Conservation (phyloP, 1,140 invertebrate species). For the Ceratosolen fusciceps region DNA sequence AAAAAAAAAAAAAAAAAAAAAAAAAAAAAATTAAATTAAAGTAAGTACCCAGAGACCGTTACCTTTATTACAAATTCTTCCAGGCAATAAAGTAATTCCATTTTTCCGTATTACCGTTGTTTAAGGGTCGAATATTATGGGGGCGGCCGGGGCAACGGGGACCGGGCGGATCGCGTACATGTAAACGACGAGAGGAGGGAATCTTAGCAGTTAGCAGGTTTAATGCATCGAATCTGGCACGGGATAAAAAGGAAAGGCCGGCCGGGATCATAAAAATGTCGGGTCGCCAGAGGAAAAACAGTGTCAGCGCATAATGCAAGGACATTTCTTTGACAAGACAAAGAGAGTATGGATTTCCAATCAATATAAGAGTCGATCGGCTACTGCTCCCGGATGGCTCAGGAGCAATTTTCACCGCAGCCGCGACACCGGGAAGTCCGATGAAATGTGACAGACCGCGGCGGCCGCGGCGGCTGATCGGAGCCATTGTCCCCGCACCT, state of each 20-base stretch:
- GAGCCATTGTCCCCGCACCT: not conserved
- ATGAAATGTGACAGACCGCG: constrained; percentile 4
- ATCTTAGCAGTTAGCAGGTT: not conserved
- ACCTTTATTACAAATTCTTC: not conserved
- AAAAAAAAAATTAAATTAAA: not conserved
- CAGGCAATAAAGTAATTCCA: not conserved
- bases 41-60: not conserved
- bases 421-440: not conserved
- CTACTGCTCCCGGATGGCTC: not conserved
- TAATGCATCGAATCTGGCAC: not conserved
- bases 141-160: too few relatives aligned
- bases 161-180: not conserved
- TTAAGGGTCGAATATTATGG: not conserved
- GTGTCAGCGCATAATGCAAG: not conserved
- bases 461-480: too few relatives aligned
- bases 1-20: too few relatives aligned
- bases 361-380: not conserved
- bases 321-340: not conserved
- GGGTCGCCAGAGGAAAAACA: not conserved
- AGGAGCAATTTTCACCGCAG: not conserved
- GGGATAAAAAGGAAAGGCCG: not conserved
- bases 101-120: not conserved
- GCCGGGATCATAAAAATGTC: not conserved
- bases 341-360: not conserved
- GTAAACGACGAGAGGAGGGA: not conserved